Base-by-base conservation (phyloP, 2,888 invertebrate genomes). In the Nomada fucata region DNA sequence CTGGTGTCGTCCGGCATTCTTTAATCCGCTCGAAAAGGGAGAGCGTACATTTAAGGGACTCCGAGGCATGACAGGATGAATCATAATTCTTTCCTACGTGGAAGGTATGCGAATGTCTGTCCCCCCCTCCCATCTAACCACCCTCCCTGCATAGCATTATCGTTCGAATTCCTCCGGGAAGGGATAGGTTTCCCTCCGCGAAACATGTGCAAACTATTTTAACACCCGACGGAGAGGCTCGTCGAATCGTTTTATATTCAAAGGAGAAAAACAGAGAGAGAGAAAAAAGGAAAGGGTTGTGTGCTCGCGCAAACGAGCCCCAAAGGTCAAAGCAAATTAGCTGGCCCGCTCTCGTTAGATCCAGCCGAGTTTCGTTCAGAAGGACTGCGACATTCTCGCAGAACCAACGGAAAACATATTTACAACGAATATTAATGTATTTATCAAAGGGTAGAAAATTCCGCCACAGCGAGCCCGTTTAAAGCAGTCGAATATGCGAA, bases 1-100 rank as follows among this genome's bases (percentile, higher is more conserved):
- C 84, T 79, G 69, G 65, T 70, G 79, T 71, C 83, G 60, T 11
- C 60, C 59, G 76, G 63, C 50, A 59, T 74, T 83, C 84, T 78
- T 76, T 83, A 82, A 83, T 64, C 67, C 7, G 23, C 36, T 57
- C 55, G 70, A 36, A 55, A 50, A 65, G 70, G 52, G 59, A 61
- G 47, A 20, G 42, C 13, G 20, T 13, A 23, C 42, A 15, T 72
- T 68, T 73, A 68, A 78, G 47, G 20, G 36, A 47, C 18, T 15
- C 20, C 20, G 23, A 57, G 63, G 4, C 44, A 11, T 18, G 71
- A 67, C 70, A 55, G 23, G 44, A 13, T 59, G 59, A 76, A 68
- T 50, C 57, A 53, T 63, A 67, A 68, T 76, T 76, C 72, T 50
- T 69, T 26, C 44, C 60, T 55, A 4, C 18, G 23, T 53, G 63